These are phyloP conservation scores for Drosophila greeni DNA, from an alignment of 2,888 invertebrate genomes.

Conservation along the genomic window DNA sequence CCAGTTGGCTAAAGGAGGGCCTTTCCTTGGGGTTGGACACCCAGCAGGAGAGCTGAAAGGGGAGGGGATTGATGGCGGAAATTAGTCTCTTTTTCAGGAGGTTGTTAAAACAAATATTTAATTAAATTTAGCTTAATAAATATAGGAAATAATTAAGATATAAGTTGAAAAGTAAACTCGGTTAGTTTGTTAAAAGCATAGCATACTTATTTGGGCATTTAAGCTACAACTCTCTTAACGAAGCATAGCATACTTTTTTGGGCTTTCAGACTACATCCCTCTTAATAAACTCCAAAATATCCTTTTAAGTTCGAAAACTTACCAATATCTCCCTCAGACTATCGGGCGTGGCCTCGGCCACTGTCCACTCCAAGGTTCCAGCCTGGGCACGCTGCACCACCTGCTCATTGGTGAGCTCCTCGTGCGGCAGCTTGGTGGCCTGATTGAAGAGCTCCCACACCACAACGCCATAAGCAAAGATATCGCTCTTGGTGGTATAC, in stretches of 20 bases:
- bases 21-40: conserved; percentile 77
- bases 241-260: not conserved
- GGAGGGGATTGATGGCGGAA: not conserved
- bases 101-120: not conserved
- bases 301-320: conserved; percentile 13
- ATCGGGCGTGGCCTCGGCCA: conserved; percentile 83
- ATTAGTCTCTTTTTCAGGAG: conserved; percentile 16
- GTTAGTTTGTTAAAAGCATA: too few relatives aligned
- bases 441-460: conserved; percentile 93
- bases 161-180: not conserved
- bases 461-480: conserved; percentile 93
- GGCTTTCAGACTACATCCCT: not conserved
- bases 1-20: conserved; percentile 79
- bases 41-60: conserved; percentile 76
- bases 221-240: too few relatives aligned
- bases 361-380: conserved; percentile 84
- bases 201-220: too few relatives aligned
- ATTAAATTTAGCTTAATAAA: not conserved
- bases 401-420: conserved; percentile 77
- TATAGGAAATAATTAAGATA: not conserved
- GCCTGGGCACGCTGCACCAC: conserved; percentile 75
- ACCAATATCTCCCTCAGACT: conserved; percentile 82
- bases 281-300: not conserved
- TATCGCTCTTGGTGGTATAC: conserved; percentile 94
- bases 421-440: conserved; percentile 87